Evolutionary conservation across 2,888 invertebrate species (phyloP).

Genomic region (Oxystoma pomonae): DNA sequence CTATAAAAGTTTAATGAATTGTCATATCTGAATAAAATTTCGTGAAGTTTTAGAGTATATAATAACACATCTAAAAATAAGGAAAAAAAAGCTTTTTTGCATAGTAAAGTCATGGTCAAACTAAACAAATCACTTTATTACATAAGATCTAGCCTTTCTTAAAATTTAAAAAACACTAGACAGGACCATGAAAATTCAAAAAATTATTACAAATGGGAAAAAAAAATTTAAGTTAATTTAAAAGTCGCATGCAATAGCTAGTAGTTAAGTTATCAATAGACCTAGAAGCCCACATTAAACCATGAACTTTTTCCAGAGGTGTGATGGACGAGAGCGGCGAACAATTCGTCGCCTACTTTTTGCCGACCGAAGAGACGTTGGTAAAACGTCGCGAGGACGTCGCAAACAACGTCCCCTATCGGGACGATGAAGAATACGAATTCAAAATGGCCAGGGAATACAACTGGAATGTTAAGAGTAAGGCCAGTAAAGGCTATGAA

Average conservation of each 20-base stretch:
- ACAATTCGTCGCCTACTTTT: slow-evolving; percentile 98
- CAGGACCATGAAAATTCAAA: too few relatives aligned
- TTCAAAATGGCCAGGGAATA: slow-evolving; percentile 98
- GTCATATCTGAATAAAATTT: neutral
- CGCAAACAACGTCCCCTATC: slow-evolving; percentile 69
- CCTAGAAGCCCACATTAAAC: too few relatives aligned
- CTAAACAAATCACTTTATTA: too few relatives aligned
- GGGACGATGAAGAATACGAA: slow-evolving; percentile 90
- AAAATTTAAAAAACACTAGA: too few relatives aligned
- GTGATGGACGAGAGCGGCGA: slow-evolving; percentile 99
- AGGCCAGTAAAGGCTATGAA: slow-evolving; percentile 71
- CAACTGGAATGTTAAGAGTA: slow-evolving; percentile 99
- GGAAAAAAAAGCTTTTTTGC: too few relatives aligned
- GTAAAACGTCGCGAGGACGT: slow-evolving; percentile 83
- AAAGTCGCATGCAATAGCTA: too few relatives aligned
- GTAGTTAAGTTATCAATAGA: too few relatives aligned
- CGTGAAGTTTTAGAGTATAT: neutral
- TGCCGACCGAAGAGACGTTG: slow-evolving; percentile 91
- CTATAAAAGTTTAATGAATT: neutral
- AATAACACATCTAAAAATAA: neutral
- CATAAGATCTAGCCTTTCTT: too few relatives aligned
- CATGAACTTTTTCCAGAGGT: slow-evolving; percentile 70
- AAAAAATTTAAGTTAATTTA: too few relatives aligned
- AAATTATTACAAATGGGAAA: too few relatives aligned
- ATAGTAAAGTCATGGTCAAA: too few relatives aligned